These are phyloP conservation scores for Okamejei kenojei DNA, from an alignment of 2,797 vertebrate species.

Conservation along the genomic window DNA sequence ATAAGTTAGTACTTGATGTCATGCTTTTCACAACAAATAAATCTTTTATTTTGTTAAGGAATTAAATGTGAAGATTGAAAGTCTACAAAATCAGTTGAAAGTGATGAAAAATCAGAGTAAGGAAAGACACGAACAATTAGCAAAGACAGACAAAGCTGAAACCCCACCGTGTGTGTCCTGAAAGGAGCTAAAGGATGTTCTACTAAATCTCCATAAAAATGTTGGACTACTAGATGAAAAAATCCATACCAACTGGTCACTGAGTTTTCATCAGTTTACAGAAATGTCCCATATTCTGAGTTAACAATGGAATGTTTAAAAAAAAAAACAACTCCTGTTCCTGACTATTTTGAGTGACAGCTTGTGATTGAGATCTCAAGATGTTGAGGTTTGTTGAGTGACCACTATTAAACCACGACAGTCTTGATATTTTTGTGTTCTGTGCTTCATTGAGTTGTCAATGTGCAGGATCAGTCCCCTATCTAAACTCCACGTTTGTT, in stretches of 20 bases:
- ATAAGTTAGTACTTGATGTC: background rate
- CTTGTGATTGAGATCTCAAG: background rate
- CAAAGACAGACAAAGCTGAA: background rate
- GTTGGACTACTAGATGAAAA: background rate
- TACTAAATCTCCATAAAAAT: background rate
- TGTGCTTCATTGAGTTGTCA: background rate
- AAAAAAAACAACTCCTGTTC: background rate
- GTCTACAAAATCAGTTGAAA: background rate
- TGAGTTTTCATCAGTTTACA: background rate
- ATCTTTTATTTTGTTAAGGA: slow-evolving; percentile 1
- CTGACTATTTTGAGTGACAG: background rate
- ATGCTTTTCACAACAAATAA: background rate
- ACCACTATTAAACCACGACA: background rate
- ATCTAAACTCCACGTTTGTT: too few relatives aligned
- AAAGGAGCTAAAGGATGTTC: background rate
- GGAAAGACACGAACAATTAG: background rate
- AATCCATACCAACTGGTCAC: background rate
- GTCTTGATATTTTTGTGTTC: background rate
- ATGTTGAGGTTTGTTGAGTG: background rate
- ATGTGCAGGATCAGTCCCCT: background rate
- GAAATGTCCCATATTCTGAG: background rate
- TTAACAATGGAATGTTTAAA: background rate
- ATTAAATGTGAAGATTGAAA: background rate
- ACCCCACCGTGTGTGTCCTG: background rate
- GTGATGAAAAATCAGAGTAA: background rate